Conservation (phyloP, 2,113 vertebrate genomes). For the Passer domesticus region DNA sequence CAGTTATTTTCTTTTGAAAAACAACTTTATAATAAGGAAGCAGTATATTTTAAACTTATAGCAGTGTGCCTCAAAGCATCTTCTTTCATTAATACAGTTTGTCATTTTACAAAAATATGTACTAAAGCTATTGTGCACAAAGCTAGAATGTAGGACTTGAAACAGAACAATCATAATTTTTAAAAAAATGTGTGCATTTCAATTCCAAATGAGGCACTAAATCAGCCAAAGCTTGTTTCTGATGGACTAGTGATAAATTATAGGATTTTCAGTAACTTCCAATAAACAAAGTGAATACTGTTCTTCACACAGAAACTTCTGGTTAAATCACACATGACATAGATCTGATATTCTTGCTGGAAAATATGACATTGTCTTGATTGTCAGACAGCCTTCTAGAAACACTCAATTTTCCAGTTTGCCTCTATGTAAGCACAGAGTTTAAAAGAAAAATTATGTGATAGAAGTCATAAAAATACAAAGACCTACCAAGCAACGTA, state of each 20-base stretch:
- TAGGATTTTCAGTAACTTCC: constrained; percentile 71
- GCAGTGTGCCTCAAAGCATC: not conserved
- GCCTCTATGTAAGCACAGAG: not conserved
- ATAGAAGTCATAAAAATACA: constrained; percentile 38
- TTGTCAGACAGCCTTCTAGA: constrained; percentile 37
- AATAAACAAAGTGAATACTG: constrained; percentile 69
- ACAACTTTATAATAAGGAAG: not conserved
- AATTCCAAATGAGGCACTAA: constrained; percentile 35
- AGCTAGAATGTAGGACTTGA: constrained; percentile 35
- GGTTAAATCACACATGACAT: constrained; percentile 41
- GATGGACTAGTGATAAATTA: constrained; percentile 66
- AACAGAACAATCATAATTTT: constrained; percentile 52
- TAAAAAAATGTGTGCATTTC: constrained; percentile 49
- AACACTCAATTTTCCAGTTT: constrained; percentile 51
- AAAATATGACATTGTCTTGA: constrained; percentile 58
- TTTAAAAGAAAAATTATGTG: constrained; percentile 64
- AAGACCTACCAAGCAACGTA: not conserved
- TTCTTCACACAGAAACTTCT: constrained; percentile 52
- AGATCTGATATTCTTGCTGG: constrained; percentile 42
- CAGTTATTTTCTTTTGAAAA: not conserved
- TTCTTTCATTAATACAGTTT: constrained; percentile 21
- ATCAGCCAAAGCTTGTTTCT: constrained; percentile 55
- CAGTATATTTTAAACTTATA: not conserved
- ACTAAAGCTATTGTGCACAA: constrained; percentile 1
- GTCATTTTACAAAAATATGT: constrained; percentile 21